phyloP scores from a whole-genome alignment of 2,113 vertebrate species.

The Arvicanthis niloticus region DNA sequence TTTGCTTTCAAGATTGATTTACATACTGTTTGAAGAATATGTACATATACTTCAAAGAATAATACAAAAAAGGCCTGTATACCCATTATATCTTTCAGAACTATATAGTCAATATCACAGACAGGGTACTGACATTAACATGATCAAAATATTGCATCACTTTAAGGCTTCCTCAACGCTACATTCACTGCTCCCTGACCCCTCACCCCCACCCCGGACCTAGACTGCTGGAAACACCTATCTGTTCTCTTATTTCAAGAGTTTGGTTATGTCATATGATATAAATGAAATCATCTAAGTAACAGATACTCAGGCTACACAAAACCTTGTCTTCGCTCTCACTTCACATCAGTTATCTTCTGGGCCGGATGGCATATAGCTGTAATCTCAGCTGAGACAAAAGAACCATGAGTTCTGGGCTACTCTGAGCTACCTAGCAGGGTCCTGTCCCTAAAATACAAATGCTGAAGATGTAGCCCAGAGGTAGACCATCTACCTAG shows the following conservation, averaged over 20 bases:
- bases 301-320: neutral
- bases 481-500: neutral
- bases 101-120: slow-evolving; percentile 18
- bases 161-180: neutral
- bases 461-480: neutral
- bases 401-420: neutral
- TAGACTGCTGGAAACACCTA: slow-evolving; percentile 24
- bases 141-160: neutral
- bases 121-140: neutral
- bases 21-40: slow-evolving; percentile 10
- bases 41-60: slow-evolving; percentile 15
- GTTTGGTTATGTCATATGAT: slow-evolving; percentile 48
- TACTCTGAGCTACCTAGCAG: neutral
- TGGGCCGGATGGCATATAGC: neutral
- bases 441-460: neutral
- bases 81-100: neutral
- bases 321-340: neutral
- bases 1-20: slow-evolving; percentile 42
- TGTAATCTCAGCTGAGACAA: neutral
- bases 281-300: neutral
- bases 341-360: neutral
- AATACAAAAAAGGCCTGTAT: neutral
- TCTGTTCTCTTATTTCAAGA: slow-evolving; percentile 7
- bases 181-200: neutral
- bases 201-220: neutral